phyloP scores from a whole-genome alignment of 2,797 vertebrate species.

The Sebastes alutus region DNA sequence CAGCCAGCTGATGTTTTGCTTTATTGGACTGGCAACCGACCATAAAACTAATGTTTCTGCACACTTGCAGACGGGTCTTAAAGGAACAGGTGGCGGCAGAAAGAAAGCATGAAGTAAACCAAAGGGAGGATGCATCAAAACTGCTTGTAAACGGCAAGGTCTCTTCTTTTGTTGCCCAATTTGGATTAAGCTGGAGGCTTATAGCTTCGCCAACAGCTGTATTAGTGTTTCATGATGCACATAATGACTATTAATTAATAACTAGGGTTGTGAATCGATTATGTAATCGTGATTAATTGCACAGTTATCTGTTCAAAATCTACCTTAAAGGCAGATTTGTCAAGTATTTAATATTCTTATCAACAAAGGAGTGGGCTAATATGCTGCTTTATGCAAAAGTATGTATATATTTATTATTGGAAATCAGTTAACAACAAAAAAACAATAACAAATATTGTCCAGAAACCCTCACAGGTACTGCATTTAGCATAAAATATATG shows the following conservation, averaged over 20 bases:
- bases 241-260: neutral
- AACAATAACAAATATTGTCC: too few species aligned
- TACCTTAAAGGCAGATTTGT: too few species aligned
- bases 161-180: neutral
- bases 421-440: too few species aligned
- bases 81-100: neutral
- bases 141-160: neutral
- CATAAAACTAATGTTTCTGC: neutral
- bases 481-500: too few species aligned
- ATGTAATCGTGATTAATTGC: too few species aligned
- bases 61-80: neutral
- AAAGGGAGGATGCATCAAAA: neutral
- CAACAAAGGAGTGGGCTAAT: too few species aligned
- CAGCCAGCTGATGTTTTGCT: conserved; percentile 18
- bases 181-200: neutral
- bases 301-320: too few species aligned
- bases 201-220: neutral
- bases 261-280: too few species aligned
- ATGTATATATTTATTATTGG: too few species aligned
- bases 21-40: conserved; percentile 1
- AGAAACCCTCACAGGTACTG: too few species aligned
- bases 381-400: too few species aligned
- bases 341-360: too few species aligned
- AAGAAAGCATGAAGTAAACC: neutral
- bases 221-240: neutral